These are phyloP conservation scores for Ageneiosus marmoratus DNA, from an alignment of 2,113 vertebrate species.

Conservation along the genomic window DNA sequence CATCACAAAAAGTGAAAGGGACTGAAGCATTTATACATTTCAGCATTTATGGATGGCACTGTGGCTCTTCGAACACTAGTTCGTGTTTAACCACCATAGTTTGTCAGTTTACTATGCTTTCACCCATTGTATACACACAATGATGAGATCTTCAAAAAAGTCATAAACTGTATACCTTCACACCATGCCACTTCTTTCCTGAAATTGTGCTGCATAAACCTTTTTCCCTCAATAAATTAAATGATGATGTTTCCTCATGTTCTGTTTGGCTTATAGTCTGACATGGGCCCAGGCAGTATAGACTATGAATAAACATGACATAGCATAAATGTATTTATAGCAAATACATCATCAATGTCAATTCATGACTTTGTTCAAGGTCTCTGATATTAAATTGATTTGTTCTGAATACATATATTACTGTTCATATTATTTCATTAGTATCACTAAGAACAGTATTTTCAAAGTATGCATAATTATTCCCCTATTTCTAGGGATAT, in stretches of 20 bases:
- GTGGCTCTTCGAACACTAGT: no score
- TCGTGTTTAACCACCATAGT: neutral
- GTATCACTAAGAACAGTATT: neutral
- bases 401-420: neutral
- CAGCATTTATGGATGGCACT: neutral
- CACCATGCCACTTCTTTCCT: neutral
- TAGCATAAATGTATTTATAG: neutral
- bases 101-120: neutral
- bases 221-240: neutral
- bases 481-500: neutral
- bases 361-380: neutral
- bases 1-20: no score
- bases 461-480: neutral
- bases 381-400: neutral
- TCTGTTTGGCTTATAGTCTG: neutral
- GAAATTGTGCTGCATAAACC: neutral
- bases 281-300: neutral
- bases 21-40: no score
- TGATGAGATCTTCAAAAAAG: neutral
- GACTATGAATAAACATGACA: neutral
- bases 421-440: neutral
- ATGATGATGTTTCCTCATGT: neutral
- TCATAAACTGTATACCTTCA: neutral
- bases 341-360: neutral
- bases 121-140: neutral